phyloP scores from a whole-genome alignment of 2,113 vertebrate species.

The Strix aluco region DNA sequence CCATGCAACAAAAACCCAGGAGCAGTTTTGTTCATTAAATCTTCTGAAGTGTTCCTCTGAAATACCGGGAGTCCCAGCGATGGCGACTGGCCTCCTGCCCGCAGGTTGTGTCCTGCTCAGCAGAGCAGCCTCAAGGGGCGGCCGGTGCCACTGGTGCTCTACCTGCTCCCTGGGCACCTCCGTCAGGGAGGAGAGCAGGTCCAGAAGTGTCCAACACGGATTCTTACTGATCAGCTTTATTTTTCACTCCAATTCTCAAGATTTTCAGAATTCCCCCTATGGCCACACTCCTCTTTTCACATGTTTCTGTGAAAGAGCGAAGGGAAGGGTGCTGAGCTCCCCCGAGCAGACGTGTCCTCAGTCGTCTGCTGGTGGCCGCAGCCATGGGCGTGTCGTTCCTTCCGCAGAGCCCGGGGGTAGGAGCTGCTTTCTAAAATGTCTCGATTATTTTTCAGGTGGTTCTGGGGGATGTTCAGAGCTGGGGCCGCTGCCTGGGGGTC shows the following conservation, averaged over 20 bases:
- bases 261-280: rapidly evolving
- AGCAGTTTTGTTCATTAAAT: neutral
- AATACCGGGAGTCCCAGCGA: neutral
- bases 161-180: neutral
- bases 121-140: rapidly evolving
- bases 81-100: neutral
- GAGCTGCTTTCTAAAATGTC: neutral
- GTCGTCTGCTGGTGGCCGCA: neutral
- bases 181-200: rapidly evolving
- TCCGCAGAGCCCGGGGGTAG: rapidly evolving
- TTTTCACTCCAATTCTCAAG: neutral
- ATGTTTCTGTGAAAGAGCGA: rapidly evolving
- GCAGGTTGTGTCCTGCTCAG: neutral
- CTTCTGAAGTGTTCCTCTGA: neutral
- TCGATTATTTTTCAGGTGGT: neutral
- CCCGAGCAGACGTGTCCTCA: neutral
- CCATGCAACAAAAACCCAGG: neutral
- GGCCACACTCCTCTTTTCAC: neutral
- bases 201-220: rapidly evolving
- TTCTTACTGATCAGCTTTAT: neutral
- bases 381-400: neutral
- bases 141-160: neutral
- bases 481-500: too few species aligned
- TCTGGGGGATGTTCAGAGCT: neutral
- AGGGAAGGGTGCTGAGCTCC: neutral